Evolutionary conservation across 2,797 vertebrate species (phyloP).

Genomic region (Spinibarbus caldwelli): DNA sequence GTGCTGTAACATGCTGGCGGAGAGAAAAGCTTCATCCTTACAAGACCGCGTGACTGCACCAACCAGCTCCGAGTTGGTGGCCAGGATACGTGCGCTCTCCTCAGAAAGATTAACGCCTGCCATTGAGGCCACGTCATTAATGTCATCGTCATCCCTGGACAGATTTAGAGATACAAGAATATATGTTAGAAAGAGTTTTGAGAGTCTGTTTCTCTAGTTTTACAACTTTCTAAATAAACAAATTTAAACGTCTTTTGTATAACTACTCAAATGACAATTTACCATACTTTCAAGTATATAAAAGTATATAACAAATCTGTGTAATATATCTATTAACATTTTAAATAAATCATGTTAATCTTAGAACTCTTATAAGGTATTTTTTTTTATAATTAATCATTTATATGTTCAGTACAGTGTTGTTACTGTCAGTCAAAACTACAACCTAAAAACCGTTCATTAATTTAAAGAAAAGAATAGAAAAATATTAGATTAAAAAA

Average conservation of each 20-base stretch:
- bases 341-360: background rate
- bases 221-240: background rate
- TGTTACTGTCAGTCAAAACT: too few relatives aligned
- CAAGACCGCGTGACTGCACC: conserved; percentile 93
- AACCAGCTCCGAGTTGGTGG: conserved; percentile 93
- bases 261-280: background rate
- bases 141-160: conserved; percentile 95
- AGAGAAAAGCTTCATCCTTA: conserved; percentile 94
- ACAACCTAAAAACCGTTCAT: background rate
- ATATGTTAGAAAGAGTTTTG: background rate
- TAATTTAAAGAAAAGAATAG: background rate
- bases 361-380: background rate
- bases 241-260: background rate
- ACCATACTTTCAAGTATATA: background rate
- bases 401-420: background rate
- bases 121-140: conserved; percentile 98
- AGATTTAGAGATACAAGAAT: background rate
- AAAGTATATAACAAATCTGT: background rate
- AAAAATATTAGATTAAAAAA: background rate
- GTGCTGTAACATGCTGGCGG: conserved; percentile 85
- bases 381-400: background rate
- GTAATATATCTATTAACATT: background rate
- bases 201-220: background rate
- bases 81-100: conserved; percentile 94
- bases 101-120: conserved; percentile 96